Evolutionary conservation across 1,140 invertebrate species (phyloP).

Genomic region (Archivesica marissinica): DNA sequence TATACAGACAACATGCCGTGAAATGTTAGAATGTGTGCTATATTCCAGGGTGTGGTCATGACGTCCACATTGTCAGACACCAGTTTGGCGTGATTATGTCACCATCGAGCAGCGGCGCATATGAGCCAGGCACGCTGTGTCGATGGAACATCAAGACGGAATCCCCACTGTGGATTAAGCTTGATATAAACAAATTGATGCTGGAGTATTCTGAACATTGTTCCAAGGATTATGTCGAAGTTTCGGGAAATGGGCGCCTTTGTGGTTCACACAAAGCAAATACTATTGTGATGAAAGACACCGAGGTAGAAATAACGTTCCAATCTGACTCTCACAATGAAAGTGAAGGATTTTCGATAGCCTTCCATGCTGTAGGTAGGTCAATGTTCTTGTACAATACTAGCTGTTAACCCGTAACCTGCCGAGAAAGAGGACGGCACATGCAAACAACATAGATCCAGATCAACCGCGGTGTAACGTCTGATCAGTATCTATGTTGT

Average conservation of each 20-base stretch:
- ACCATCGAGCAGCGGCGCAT: neutral
- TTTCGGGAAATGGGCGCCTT: neutral
- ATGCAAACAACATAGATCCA: too few species aligned
- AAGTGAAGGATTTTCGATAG: constrained; percentile 6
- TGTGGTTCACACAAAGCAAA: neutral
- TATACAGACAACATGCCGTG: too few species aligned
- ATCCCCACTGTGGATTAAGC: neutral
- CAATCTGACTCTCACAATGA: neutral
- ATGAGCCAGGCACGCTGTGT: neutral
- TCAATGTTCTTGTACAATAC: too few species aligned
- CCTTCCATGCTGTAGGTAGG: constrained; percentile 4
- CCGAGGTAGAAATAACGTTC: neutral
- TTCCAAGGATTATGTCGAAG: neutral
- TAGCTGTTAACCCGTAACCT: too few species aligned
- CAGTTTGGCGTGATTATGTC: neutral
- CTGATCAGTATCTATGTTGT: too few species aligned
- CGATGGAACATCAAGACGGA: neutral
- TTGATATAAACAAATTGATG: neutral
- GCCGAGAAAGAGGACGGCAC: too few species aligned
- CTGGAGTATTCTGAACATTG: constrained; percentile 18
- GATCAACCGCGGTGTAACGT: too few species aligned
- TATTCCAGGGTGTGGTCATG: constrained; percentile 60
- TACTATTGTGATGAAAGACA: neutral
- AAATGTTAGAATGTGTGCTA: too few species aligned
- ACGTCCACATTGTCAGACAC: neutral